Evolutionary conservation across 1,140 invertebrate species (phyloP).

Genomic region (Brachionus manjavacas): DNA sequence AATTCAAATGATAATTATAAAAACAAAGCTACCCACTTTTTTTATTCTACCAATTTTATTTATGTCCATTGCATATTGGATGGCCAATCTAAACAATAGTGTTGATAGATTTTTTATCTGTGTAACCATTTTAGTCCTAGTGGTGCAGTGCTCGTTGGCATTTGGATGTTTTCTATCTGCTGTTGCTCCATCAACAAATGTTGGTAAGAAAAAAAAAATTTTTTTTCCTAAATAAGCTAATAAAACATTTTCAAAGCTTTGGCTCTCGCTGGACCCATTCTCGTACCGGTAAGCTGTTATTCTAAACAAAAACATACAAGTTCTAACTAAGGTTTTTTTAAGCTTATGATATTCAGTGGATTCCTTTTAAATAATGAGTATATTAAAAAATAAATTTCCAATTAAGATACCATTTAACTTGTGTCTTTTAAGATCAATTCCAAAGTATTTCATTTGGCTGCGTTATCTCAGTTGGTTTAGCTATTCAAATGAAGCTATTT

Average conservation of each 20-base stretch:
- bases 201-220: neutral
- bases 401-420: slow-evolving; percentile 50
- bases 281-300: neutral
- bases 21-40: slow-evolving; percentile 72
- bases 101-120: slow-evolving; percentile 13
- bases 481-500: slow-evolving; percentile 23
- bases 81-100: slow-evolving; percentile 34
- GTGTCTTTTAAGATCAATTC: slow-evolving; percentile 11
- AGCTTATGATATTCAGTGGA: slow-evolving; percentile 25
- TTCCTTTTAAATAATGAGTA: slow-evolving; percentile 19
- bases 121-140: neutral
- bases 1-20: slow-evolving; percentile 73
- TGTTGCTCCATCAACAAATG: neutral
- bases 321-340: too few relatives aligned
- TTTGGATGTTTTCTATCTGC: slow-evolving; percentile 32
- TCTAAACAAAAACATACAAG: neutral
- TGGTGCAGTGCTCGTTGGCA: slow-evolving; percentile 16
- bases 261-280: neutral
- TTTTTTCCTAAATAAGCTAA: neutral
- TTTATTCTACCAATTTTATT: slow-evolving; percentile 62
- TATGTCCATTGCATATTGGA: slow-evolving; percentile 31
- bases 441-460: slow-evolving; percentile 36
- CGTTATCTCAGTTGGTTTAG: slow-evolving; percentile 25
- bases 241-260: neutral
- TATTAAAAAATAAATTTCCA: slow-evolving; percentile 45